Conservation (phyloP, 1,140 invertebrate species). For the Helicoverpa zea region DNA sequence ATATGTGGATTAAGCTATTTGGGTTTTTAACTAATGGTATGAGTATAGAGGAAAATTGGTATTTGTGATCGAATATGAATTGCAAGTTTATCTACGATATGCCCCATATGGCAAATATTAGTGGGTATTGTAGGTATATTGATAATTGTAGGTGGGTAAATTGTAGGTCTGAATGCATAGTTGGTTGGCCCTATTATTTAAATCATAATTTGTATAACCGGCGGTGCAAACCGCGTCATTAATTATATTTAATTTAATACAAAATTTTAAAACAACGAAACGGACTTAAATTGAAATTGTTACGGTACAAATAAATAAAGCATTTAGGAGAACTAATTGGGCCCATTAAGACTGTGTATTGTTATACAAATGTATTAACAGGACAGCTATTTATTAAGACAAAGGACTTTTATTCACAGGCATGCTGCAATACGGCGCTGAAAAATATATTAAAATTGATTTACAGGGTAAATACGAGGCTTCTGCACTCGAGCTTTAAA, state of each 20-base stretch:
- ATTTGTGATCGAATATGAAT: no score
- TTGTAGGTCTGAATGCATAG: no score
- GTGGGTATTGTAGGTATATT: no score
- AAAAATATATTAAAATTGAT: constrained; percentile 54
- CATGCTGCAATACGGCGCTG: constrained; percentile 21
- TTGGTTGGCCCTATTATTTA: no score
- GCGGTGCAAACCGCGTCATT: no score
- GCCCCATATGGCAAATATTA: no score
- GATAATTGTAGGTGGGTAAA: no score
- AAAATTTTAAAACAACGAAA: background rate
- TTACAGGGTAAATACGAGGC: constrained; percentile 47
- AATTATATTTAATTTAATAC: background rate
- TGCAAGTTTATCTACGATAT: no score
- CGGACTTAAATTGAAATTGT: background rate
- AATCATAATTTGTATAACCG: no score
- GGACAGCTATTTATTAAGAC: background rate
- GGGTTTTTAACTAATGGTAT: no score
- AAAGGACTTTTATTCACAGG: constrained; percentile 29
- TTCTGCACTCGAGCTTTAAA: constrained; percentile 26
- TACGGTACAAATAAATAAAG: background rate
- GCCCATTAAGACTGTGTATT: constrained; percentile 19
- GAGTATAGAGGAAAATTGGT: no score
- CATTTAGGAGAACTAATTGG: constrained; percentile 5
- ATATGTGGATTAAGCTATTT: no score
- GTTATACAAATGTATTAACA: constrained; percentile 15